Conservation (phyloP, 2,113 vertebrate species). For the Clinocottus analis region DNA sequence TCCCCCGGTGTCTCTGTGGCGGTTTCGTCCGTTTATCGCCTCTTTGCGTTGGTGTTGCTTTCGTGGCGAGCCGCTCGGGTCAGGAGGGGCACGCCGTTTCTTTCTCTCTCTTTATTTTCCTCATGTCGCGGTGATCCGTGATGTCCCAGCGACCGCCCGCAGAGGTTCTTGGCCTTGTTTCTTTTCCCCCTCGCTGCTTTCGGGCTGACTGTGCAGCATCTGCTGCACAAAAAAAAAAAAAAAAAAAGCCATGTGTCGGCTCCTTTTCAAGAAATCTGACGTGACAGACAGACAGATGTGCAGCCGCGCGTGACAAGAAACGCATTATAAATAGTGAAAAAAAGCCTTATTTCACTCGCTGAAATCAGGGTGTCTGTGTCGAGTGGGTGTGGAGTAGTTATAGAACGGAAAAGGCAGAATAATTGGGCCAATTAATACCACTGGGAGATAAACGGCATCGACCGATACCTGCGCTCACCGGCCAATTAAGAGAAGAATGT, state of each 20-base stretch:
- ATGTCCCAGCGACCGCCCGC: slow-evolving; percentile 16
- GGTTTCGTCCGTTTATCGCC: slow-evolving; percentile 18
- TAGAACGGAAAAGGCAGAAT: not conserved
- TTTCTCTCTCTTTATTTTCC: not conserved
- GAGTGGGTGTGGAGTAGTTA: not conserved
- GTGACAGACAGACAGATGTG: not conserved
- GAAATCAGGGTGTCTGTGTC: not conserved
- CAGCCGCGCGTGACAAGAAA: not conserved
- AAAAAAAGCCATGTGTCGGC: slow-evolving; percentile 6
- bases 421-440: not conserved
- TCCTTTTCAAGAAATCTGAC: slow-evolving; percentile 32
- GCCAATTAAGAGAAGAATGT: not conserved
- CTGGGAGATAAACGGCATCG: not conserved
- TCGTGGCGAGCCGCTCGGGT: slow-evolving; percentile 33
- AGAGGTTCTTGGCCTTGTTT: slow-evolving; percentile 34
- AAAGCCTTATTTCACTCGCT: not conserved
- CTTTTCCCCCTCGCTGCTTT: slow-evolving; percentile 7
- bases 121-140: not conserved
- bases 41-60: slow-evolving; percentile 3
- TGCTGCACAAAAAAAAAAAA: too few relatives aligned
- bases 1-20: slow-evolving; percentile 7
- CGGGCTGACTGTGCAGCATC: not conserved
- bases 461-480: not conserved
- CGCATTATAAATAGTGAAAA: not conserved
- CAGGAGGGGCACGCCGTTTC: slow-evolving; percentile 22